phyloP scores from a whole-genome alignment of 2,888 invertebrate species.

The Diarsia mendica region DNA sequence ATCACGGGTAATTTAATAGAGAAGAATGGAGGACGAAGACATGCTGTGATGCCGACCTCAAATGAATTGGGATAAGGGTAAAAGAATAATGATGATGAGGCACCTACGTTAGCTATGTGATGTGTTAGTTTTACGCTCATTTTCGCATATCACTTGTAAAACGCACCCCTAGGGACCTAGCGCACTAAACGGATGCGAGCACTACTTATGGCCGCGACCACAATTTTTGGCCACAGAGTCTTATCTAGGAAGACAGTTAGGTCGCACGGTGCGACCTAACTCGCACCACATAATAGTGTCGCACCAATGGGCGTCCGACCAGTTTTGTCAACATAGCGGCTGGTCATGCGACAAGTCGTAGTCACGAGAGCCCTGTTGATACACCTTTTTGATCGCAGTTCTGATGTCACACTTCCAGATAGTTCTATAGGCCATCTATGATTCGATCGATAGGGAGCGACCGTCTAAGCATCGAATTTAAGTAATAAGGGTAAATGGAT shows the following conservation, averaged over 20 bases:
- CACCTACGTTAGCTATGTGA: too few relatives aligned
- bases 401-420: conserved; percentile 36
- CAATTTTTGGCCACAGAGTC: background rate
- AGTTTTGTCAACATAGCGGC: background rate
- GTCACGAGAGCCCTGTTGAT: background rate
- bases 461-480: conserved; percentile 37
- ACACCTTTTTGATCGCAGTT: background rate
- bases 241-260: background rate
- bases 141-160: too few relatives aligned
- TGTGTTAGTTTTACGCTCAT: too few relatives aligned
- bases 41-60: too few relatives aligned
- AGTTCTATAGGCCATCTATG: conserved; percentile 37
- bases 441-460: conserved; percentile 30
- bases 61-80: too few relatives aligned
- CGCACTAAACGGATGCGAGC: too few relatives aligned
- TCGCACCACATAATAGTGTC: background rate
- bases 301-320: background rate
- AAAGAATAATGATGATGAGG: too few relatives aligned
- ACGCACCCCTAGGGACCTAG: too few relatives aligned
- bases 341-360: background rate
- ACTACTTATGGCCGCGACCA: too few relatives aligned
- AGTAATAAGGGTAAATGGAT: conserved; percentile 52
- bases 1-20: too few relatives aligned
- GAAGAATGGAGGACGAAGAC: too few relatives aligned
- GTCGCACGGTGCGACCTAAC: too few relatives aligned